phyloP scores from a whole-genome alignment of 23 tunicate species.

The Halocynthia roretzi region DNA sequence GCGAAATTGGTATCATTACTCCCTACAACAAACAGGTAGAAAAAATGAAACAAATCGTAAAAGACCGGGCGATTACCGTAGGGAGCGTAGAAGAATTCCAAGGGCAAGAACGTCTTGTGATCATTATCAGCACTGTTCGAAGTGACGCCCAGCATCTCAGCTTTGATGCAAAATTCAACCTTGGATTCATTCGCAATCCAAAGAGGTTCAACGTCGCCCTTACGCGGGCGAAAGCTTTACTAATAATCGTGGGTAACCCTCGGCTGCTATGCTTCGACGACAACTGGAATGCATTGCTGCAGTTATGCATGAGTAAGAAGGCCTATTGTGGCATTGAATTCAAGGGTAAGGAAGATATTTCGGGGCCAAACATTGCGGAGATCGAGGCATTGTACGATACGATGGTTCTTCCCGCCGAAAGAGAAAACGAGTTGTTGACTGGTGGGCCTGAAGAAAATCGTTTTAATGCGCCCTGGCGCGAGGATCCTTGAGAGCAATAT shows the following conservation, averaged over 20 bases:
- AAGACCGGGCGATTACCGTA: constrained; percentile 25
- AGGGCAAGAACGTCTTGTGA: constrained; percentile 51
- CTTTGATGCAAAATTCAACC: constrained; percentile 39
- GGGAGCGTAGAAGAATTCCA: constrained; percentile 61
- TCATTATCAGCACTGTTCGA: constrained; percentile 60
- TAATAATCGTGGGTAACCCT: constrained; percentile 18
- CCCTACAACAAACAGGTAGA: constrained; percentile 81
- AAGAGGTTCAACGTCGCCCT: constrained; percentile 37
- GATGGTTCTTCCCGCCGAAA: too few species aligned
- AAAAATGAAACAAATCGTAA: constrained; percentile 17
- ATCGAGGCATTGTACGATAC: too few species aligned
- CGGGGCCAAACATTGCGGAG: too few species aligned
- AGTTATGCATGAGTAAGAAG: neutral
- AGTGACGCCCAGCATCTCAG: constrained; percentile 28
- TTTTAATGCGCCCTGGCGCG: too few species aligned
- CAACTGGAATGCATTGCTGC: constrained; percentile 3
- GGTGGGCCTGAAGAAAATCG: too few species aligned
- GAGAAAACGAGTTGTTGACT: too few species aligned
- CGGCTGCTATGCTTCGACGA: neutral
- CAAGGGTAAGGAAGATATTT: too few species aligned
- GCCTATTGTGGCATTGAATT: constrained; percentile 9
- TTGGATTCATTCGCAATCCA: constrained; percentile 56
- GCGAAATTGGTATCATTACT: constrained; percentile 60
- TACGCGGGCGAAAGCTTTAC: constrained; percentile 18
- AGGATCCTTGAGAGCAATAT: too few species aligned